Base-by-base conservation (phyloP, 2,797 vertebrate genomes). In the Thamnophis elegans region DNA sequence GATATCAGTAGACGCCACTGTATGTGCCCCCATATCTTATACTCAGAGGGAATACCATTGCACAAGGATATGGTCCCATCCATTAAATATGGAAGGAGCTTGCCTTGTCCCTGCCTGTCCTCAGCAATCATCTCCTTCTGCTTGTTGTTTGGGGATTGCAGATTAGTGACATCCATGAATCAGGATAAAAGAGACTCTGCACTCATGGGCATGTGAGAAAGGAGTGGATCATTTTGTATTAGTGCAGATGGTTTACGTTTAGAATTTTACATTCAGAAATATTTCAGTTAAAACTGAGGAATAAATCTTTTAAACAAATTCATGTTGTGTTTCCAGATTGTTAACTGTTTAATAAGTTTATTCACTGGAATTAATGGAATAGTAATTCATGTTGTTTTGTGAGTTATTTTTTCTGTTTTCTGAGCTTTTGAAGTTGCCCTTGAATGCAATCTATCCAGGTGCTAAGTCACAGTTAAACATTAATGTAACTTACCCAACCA, bases 401-500 rank as follows among this genome's bases (percentile, higher is more conserved):
- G 78, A 1, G 20, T 47, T 82, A 82, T 82, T 82, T 73, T 42
- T 82, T 11, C 73, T 55, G 25, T 55, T 85, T 6, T 26, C 13
- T 2, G 12, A 82, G 32, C 20, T 73, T 6, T 3, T 89, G 90
- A 51, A 16, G 22, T 18, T 32, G 47, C 25, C 7, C 36, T 78
- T 86, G n/a, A 65, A 87, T 54, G 32, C 20, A 26, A 14, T 88
- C 97, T 26, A 26, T 16, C 8, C 22, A 55, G 90, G 26, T 20
- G 53, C 32, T 7, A 73, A 58, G 36, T 0, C 0, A 4, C 10
- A 85, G 53, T 20, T 18, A 60, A 88, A 82, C 16, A n/a, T 28
- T 89, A 36, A 68, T 3, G 55, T 22, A 18, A 95, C 97, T 96
- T 90, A 97, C 97, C 97, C 96, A 97, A 55, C 97, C 96, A 1